Percentiles rank a stretch among this genome's conserved stretches.
Conservation (phyloP, 2,113 vertebrate species). For the Plecotus auritus region DNA sequence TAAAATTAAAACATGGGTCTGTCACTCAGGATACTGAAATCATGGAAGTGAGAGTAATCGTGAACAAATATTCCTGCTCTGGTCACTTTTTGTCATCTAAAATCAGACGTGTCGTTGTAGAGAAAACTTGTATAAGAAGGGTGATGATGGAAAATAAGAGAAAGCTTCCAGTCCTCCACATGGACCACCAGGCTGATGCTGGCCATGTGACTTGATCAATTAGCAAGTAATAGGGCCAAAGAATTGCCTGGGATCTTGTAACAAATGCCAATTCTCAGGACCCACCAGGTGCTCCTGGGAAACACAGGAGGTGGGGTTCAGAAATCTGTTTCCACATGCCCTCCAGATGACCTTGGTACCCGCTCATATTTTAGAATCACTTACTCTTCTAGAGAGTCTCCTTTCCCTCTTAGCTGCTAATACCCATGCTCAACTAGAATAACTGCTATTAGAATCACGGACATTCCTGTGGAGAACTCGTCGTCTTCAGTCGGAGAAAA, state of each 20-base stretch:
- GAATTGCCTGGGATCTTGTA: not conserved
- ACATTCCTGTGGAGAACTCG: not conserved
- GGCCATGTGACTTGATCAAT: rapidly evolving
- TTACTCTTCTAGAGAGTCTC: not conserved
- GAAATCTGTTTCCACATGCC: not conserved
- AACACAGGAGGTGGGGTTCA: not conserved
- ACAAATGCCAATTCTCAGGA: not conserved
- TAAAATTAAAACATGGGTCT: not conserved
- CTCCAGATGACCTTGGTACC: not conserved
- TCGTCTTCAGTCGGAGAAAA: not conserved
- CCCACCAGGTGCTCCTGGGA: not conserved
- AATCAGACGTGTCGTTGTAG: not conserved
- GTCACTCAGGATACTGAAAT: not conserved
- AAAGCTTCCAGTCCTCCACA: not conserved
- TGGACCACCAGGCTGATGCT: rapidly evolving
- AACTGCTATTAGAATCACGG: not conserved
- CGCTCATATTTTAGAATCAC: not conserved
- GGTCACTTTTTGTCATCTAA: not conserved
- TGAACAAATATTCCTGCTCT: not conserved
- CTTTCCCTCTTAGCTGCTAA: not conserved
- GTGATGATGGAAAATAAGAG: not conserved
- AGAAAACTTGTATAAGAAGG: not conserved
- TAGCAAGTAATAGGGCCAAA: not conserved
- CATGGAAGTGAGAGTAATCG: not conserved
- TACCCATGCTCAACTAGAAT: not conserved